Percentiles rank a stretch among this genome's conserved stretches.
phyloP scores from a whole-genome alignment of 2,797 vertebrate genomes.

The Sebastes vulpes region DNA sequence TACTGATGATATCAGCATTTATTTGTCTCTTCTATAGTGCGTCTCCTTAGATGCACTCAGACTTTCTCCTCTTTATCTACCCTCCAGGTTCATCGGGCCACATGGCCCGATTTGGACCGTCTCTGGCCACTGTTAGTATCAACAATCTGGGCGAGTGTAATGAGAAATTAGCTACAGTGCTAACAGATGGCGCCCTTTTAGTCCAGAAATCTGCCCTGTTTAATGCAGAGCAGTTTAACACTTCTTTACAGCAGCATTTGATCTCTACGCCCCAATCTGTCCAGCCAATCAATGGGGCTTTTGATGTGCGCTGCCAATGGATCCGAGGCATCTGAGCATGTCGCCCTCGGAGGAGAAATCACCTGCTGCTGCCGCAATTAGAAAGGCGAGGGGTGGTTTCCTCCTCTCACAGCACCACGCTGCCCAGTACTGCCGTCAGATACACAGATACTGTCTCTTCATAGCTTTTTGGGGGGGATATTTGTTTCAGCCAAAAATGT shows the following conservation, averaged over 20 bases:
- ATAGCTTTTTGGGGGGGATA: neutral
- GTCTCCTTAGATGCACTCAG: neutral
- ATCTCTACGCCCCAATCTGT: conserved; percentile 86
- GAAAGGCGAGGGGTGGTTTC: conserved; percentile 48
- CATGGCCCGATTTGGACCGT: conserved; percentile 15
- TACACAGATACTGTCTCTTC: neutral
- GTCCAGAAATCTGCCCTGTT: conserved; percentile 77
- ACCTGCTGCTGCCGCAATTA: conserved; percentile 80
- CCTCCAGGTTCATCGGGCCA: neutral
- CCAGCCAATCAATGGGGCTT: conserved; percentile 78
- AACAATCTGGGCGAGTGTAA: conserved; percentile 63
- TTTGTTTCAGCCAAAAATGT: neutral
- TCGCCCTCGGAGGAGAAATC: conserved; percentile 65
- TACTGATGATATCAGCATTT: neutral
- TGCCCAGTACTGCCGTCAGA: conserved; percentile 3
- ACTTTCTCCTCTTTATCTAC: neutral
- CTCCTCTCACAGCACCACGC: conserved; percentile 29
- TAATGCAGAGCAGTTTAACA: conserved; percentile 83
- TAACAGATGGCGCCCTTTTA: conserved; percentile 84
- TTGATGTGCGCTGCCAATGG: conserved; percentile 76
- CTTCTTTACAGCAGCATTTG: conserved; percentile 84
- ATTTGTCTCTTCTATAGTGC: neutral
- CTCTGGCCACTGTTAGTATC: conserved; percentile 30
- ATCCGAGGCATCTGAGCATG: conserved; percentile 68
- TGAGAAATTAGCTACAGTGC: conserved; percentile 77